phyloP scores from a whole-genome alignment of 2,113 vertebrate genomes.

The Rostratula benghalensis region DNA sequence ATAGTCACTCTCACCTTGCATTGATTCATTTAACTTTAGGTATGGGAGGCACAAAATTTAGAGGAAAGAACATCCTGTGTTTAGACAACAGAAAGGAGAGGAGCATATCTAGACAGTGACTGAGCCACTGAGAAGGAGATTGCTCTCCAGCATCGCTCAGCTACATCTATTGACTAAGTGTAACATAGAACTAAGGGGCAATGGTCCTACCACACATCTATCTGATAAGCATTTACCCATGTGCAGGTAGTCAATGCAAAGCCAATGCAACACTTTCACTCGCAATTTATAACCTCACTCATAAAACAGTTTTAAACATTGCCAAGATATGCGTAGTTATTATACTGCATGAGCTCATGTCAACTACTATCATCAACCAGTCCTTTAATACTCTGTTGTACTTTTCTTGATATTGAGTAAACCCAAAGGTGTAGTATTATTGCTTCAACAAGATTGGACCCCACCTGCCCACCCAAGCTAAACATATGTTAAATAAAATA shows the following conservation, averaged over 20 bases:
- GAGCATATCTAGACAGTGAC: neutral
- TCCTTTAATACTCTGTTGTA: neutral
- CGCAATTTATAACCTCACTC: neutral
- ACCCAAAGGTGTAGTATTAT: neutral
- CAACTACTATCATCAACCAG: neutral
- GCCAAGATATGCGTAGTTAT: neutral
- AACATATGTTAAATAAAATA: neutral
- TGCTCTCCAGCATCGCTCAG: neutral
- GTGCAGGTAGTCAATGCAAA: neutral
- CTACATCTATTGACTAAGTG: neutral
- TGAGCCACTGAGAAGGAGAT: neutral
- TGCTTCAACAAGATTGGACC: neutral
- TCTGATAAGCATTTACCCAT: neutral
- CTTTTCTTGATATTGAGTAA: neutral
- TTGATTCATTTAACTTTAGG: neutral
- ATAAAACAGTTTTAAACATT: neutral
- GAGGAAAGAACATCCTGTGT: neutral
- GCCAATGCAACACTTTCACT: neutral
- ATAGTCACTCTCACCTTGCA: neutral
- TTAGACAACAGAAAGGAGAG: neutral
- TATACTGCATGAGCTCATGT: neutral
- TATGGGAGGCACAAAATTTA: neutral
- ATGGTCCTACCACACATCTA: neutral
- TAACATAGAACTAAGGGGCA: neutral
- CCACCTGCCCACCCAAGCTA: neutral